Evolutionary conservation across 2,113 vertebrate species (phyloP).

Genomic region (Rynchops niger): DNA sequence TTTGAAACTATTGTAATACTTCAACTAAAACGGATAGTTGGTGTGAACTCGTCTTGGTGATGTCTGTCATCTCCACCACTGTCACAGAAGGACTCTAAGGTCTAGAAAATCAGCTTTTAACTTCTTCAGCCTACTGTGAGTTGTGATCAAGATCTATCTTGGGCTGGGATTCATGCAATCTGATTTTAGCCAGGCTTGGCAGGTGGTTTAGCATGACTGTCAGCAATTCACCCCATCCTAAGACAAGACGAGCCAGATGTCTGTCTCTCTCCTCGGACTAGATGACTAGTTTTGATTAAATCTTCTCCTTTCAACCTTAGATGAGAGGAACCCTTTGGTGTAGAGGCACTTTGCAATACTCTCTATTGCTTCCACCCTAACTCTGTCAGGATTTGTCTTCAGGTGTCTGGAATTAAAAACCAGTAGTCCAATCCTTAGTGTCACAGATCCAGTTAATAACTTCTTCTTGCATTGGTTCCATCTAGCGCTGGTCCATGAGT

Average conservation of each 20-base stretch:
- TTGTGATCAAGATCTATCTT: background rate
- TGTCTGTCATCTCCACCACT: background rate
- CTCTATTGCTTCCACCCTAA: background rate
- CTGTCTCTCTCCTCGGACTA: background rate
- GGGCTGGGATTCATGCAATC: background rate
- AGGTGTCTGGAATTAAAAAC: background rate
- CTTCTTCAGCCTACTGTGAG: background rate
- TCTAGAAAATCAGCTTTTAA: background rate
- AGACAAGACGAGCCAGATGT: background rate
- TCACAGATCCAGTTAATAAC: background rate
- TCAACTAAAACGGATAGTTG: background rate
- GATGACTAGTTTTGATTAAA: background rate
- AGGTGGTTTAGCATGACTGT: background rate
- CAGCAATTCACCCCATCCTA: background rate
- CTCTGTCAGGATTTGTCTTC: background rate
- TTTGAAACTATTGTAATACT: background rate
- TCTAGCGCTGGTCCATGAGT: background rate
- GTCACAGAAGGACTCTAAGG: background rate
- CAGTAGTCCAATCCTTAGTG: background rate
- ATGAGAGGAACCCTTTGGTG: background rate
- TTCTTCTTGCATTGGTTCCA: background rate
- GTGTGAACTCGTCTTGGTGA: background rate
- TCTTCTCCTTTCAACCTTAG: background rate
- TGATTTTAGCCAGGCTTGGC: background rate
- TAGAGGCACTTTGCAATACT: background rate